Evolutionary conservation across 2,113 vertebrate species (phyloP).

Genomic region (Illadopsis cleaveri): DNA sequence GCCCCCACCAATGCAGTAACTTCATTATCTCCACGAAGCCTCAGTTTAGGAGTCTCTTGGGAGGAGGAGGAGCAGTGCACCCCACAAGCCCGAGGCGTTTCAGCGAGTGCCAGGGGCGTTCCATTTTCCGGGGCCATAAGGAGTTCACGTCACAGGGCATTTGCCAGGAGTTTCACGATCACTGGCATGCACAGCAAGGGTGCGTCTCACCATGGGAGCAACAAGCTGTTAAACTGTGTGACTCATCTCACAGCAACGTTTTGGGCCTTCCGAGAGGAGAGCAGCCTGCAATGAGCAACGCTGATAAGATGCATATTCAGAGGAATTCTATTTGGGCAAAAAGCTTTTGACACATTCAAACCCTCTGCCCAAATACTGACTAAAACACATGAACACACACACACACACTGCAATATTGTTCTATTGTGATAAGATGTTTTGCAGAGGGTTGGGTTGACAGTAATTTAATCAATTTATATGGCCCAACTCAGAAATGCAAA

Average conservation of each 20-base stretch:
- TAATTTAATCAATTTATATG: neutral
- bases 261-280: constrained; percentile 38
- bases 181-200: constrained; percentile 17
- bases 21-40: neutral
- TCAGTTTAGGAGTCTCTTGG: neutral
- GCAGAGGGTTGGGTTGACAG: neutral
- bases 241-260: constrained; percentile 67
- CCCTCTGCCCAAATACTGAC: neutral
- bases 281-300: constrained; percentile 48
- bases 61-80: neutral
- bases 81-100: neutral
- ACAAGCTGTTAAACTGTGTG: constrained; percentile 54
- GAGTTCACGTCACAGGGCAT: constrained; percentile 38
- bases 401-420: neutral
- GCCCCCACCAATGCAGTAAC: neutral
- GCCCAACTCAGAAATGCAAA: neutral
- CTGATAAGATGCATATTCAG: constrained; percentile 65
- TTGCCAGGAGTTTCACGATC: neutral
- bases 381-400: neutral
- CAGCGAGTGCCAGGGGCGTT: neutral
- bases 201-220: constrained; percentile 54
- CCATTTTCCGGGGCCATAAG: neutral
- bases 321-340: constrained; percentile 58
- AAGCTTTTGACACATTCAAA: constrained; percentile 1
- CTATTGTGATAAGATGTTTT: neutral